Conservation (phyloP, 2,113 vertebrate genomes). For the Junco hyemalis region DNA sequence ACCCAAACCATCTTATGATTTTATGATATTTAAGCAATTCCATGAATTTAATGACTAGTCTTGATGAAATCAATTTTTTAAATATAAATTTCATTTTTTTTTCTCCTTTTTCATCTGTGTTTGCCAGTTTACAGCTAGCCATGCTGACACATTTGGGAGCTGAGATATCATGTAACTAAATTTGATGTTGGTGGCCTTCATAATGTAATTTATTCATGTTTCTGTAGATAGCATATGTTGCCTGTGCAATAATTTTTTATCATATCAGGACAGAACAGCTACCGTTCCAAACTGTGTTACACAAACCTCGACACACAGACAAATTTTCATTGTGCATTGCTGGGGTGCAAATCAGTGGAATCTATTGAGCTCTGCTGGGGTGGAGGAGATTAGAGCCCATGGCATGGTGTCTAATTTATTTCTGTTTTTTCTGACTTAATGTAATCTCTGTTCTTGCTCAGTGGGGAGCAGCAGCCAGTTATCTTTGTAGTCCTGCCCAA, state of each 20-base stretch:
- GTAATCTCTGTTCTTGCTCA: constrained; percentile 24
- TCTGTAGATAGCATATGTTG: constrained; percentile 61
- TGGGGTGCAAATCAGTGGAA: constrained; percentile 18
- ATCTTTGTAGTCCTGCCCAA: constrained; percentile 1
- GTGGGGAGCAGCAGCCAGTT: constrained; percentile 7
- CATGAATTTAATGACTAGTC: background rate
- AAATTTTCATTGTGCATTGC: constrained; percentile 46
- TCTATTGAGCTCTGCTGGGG: constrained; percentile 7
- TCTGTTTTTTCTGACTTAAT: constrained; percentile 26
- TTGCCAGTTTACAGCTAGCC: constrained; percentile 63
- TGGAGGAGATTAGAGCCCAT: constrained; percentile 43
- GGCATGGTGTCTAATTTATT: constrained; percentile 59
- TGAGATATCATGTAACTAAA: constrained; percentile 69
- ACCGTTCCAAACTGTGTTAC: constrained; percentile 43
- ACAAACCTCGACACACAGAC: constrained; percentile 35
- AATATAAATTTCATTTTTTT: background rate
- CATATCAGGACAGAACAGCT: constrained; percentile 20
- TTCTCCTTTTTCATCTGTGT: background rate
- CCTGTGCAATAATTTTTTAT: constrained; percentile 63
- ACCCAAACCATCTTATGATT: background rate
- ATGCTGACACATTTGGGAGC: constrained; percentile 56
- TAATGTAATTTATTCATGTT: constrained; percentile 74
- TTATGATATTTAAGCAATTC: background rate
- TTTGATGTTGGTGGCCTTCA: constrained; percentile 61
- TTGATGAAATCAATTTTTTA: background rate